Base-by-base conservation (phyloP, 2,113 vertebrate species). In the Eptesicus fuscus region DNA sequence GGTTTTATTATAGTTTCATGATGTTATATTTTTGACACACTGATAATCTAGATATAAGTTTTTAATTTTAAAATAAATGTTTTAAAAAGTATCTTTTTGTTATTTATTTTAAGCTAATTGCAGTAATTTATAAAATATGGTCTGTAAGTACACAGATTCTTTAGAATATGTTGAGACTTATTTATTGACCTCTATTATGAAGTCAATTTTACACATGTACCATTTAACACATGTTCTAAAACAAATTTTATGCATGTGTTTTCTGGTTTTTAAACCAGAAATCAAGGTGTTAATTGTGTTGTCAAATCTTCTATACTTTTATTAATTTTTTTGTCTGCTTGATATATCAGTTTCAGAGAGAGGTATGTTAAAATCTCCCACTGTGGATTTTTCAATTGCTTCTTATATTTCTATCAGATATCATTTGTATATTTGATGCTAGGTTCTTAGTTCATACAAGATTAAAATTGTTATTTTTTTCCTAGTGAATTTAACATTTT, bases 21-120 rank as follows among this genome's bases (percentile, higher is more conserved):
- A 87, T 83, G 53, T 65, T 90, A 86, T 42, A 86, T 93, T 96
- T 90, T 82, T 89, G 35, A 69, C 35, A 87, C 8, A 59, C 40
- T 17, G 63, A 77, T 87, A 87, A 84, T 32, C 28, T 61, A 79
- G 59, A 88, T 11, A 53, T 59, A 76, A 35, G 8, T 18, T 77
- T 94, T 87, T 84, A 88, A 70, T 80, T 90, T 96, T 83, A 63
- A 93, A 86, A 78, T 73, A 10, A 76, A 20, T 94, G 35, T 42
- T 83, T 61, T 3, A 56, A 14, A 83, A 77, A 53, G 44, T 56
- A 73, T 32, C 49, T 74, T 78, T 82, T 88, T 73, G 35, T 70
- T 28, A 88, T 94, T 87, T 61, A 56, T 73, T 77, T 77, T 67
- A 95, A 76, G 32, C 23, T 86, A 87, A 91, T 95, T 88, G 14